These are phyloP conservation scores for Trachelus stipa DNA, from an alignment of 2,888 invertebrate species.

Conservation along the genomic window DNA sequence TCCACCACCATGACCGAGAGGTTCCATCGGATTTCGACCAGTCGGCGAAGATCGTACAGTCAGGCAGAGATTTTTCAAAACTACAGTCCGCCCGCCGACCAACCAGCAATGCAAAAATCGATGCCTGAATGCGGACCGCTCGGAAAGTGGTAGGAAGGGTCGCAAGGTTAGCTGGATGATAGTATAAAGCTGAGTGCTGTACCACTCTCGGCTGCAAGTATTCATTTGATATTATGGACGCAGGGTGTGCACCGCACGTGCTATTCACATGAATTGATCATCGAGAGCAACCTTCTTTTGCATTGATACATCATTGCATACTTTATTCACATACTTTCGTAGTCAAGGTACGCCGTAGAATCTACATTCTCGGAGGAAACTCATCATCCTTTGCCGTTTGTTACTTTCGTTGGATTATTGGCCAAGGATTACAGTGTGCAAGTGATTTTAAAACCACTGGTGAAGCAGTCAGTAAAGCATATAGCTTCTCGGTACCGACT, in stretches of 20 bases:
- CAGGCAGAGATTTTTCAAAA: conserved; percentile 23
- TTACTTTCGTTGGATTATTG: conserved; percentile 9
- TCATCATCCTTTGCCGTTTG: conserved; percentile 1
- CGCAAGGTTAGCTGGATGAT: conserved; percentile 38
- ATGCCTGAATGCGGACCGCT: conserved; percentile 4
- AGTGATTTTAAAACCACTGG: not conserved
- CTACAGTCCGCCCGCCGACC: conserved; percentile 19
- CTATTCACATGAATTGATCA: not conserved
- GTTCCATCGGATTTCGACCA: conserved; percentile 11
- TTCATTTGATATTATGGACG: conserved; percentile 28
- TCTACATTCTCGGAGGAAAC: not conserved
- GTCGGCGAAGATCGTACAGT: conserved; percentile 12
- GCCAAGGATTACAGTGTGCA: conserved; percentile 27
- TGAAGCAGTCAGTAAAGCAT: not conserved
- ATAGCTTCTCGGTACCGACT: not conserved
- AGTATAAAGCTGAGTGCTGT: conserved; percentile 37
- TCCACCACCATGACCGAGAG: not conserved
- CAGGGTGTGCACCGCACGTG: not conserved
- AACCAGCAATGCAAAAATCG: conserved; percentile 25
- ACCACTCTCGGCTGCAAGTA: conserved; percentile 30
- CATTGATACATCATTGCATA: not conserved
- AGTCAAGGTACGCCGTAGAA: not conserved
- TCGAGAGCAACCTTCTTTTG: not conserved
- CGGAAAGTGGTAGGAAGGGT: conserved; percentile 40
- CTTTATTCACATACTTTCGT: not conserved